Percentiles rank a stretch among this genome's conserved stretches.
Conservation (phyloP, 2,797 vertebrate genomes). For the Gephyroberyx darwinii region DNA sequence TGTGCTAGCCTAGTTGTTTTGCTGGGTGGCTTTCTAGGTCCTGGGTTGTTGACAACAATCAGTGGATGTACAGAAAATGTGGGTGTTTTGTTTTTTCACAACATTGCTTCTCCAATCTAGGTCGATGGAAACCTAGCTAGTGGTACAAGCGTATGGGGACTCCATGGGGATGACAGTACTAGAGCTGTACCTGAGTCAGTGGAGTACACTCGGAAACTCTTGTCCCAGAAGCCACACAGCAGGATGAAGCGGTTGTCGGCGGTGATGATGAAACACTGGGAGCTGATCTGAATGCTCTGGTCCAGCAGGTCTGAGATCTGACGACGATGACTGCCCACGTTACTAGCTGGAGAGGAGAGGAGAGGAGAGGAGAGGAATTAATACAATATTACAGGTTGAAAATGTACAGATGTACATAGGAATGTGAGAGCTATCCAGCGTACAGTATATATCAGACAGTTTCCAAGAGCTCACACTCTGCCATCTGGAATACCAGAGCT, state of each 20-base stretch:
- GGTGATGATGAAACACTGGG: constrained; percentile 94
- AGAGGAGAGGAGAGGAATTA: neutral
- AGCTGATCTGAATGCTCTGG: constrained; percentile 96
- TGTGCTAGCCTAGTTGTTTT: neutral
- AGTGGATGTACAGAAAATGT: too few relatives aligned
- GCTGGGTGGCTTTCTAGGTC: neutral
- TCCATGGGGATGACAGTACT: neutral
- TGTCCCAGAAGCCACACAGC: constrained; percentile 99
- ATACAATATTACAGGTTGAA: neutral
- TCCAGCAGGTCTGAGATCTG: constrained; percentile 97
- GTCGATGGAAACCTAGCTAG: too few relatives aligned
- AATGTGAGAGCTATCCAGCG: constrained; percentile 9
- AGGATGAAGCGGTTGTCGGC: constrained; percentile 96
- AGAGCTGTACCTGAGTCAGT: constrained; percentile 89
- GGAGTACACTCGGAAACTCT: constrained; percentile 97
- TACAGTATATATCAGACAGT: neutral
- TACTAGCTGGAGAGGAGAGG: constrained; percentile 82
- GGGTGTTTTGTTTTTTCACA: too few relatives aligned
- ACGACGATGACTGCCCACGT: constrained; percentile 89
- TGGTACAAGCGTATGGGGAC: neutral
- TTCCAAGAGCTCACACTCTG: constrained; percentile 31
- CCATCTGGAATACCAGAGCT: constrained; percentile 2
- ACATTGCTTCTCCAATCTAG: neutral
- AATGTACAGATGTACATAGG: constrained; percentile 12
- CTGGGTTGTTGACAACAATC: too few relatives aligned